phyloP scores from a whole-genome alignment of 2,888 invertebrate genomes.

The Rhorus exstirpatorius region DNA sequence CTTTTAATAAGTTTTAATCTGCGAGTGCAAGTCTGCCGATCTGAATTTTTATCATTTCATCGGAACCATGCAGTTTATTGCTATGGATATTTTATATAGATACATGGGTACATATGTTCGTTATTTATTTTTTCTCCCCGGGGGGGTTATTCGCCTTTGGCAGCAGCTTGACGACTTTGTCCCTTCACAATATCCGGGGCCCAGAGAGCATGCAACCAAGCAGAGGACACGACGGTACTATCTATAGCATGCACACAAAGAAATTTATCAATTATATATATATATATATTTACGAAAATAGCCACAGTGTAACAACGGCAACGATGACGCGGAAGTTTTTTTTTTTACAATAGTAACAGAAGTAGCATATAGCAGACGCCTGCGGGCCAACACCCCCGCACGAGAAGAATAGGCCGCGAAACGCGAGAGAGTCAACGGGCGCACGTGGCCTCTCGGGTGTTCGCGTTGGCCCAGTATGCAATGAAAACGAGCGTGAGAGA shows the following conservation, averaged over 20 bases:
- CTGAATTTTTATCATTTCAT: background rate
- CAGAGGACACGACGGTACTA: slow-evolving; percentile 22
- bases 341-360: slow-evolving; percentile 19
- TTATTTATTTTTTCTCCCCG: background rate
- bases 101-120: background rate
- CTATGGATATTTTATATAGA: background rate
- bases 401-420: slow-evolving; percentile 78
- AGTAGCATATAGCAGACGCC: slow-evolving; percentile 77
- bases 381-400: slow-evolving; percentile 78
- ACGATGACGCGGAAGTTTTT: slow-evolving; percentile 32
- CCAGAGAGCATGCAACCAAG: slow-evolving; percentile 39
- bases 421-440: slow-evolving; percentile 56
- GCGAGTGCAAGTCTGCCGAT: background rate
- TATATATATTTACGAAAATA: slow-evolving; percentile 7
- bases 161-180: slow-evolving; percentile 49
- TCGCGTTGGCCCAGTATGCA: slow-evolving; percentile 41
- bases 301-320: slow-evolving; percentile 47
- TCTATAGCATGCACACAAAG: slow-evolving; percentile 49
- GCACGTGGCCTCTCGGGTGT: slow-evolving; percentile 32
- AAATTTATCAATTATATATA: slow-evolving; percentile 12
- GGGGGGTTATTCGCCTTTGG: slow-evolving; percentile 28
- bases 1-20: background rate
- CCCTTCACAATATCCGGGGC: slow-evolving; percentile 35
- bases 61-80: background rate
- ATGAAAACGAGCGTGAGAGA: slow-evolving; percentile 38